Evolutionary conservation across 1,140 invertebrate species (phyloP).

Genomic region (Triops longicaudatus): DNA sequence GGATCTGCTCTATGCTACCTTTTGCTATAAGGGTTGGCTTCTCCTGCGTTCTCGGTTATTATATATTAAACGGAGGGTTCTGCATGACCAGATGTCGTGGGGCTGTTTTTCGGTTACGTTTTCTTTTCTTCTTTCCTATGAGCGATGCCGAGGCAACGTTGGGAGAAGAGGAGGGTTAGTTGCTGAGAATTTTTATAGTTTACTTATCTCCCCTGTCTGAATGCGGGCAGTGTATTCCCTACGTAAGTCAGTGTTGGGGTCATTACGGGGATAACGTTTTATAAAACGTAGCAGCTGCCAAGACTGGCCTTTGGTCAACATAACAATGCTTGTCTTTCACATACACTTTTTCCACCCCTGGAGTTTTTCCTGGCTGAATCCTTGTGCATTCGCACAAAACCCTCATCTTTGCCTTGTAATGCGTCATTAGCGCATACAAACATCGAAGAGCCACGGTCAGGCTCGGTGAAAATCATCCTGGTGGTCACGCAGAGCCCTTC

Average conservation of each 20-base stretch:
- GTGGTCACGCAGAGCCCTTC: not conserved
- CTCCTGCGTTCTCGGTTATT: not conserved
- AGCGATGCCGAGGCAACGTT: not conserved
- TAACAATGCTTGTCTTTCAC: constrained; percentile 2
- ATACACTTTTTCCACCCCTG: not conserved
- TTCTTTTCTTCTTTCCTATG: not conserved
- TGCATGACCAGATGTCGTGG: constrained; percentile 5
- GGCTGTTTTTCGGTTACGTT: constrained; percentile 15
- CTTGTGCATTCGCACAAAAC: not conserved
- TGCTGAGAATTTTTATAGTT: not conserved
- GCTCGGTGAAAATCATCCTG: not conserved
- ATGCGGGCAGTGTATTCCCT: not conserved
- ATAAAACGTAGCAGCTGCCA: constrained; percentile 11
- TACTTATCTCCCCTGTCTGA: not conserved
- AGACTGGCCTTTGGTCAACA: constrained; percentile 11
- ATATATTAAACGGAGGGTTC: constrained; percentile 7
- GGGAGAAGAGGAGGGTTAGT: not conserved
- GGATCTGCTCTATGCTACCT: not conserved
- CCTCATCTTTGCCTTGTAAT: not conserved
- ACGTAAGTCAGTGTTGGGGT: constrained; percentile 2
- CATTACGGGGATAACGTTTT: constrained; percentile 9
- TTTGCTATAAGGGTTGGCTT: not conserved
- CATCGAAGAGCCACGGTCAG: too few relatives aligned
- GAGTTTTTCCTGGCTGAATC: not conserved
- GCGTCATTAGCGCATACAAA: not conserved